Percentiles rank a stretch among this genome's conserved stretches.
These are phyloP conservation scores for Linhomoeus sp. DNA, from an alignment of 2,888 invertebrate genomes.

Conservation along the genomic window DNA sequence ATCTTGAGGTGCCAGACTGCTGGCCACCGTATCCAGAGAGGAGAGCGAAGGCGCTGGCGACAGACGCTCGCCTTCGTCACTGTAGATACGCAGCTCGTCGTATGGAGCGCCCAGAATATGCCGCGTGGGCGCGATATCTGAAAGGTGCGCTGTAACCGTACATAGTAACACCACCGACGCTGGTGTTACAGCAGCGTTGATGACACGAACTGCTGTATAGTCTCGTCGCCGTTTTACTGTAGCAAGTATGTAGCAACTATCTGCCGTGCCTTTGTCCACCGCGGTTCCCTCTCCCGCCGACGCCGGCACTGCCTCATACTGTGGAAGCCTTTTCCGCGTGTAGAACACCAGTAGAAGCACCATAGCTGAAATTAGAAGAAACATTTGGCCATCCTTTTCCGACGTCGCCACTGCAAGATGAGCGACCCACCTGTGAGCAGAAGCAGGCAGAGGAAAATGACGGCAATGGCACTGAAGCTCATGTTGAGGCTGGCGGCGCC, in stretches of 20 bases:
- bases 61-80: conserved; percentile 91
- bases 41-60: conserved; percentile 64
- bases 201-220: conserved; percentile 95
- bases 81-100: conserved; percentile 93
- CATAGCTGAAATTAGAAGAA: conserved; percentile 44
- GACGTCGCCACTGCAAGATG: too few species aligned
- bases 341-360: conserved; percentile 89
- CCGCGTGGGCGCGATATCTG: conserved; percentile 80
- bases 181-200: conserved; percentile 95
- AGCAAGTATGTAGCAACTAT: too few species aligned
- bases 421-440: conserved; percentile 88
- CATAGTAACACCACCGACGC: conserved; percentile 96
- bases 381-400: too few species aligned
- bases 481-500: conserved; percentile 61
- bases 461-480: conserved; percentile 87
- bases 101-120: conserved; percentile 95
- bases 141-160: conserved; percentile 91
- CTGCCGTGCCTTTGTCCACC: too few species aligned
- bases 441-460: conserved; percentile 86
- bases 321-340: conserved; percentile 65
- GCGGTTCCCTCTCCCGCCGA: too few species aligned
- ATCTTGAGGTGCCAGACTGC: conserved; percentile 40
- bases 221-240: too few species aligned
- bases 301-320: conserved; percentile 53
- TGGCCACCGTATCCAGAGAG: conserved; percentile 48